A percentile compares a stretch with the other conserved stretches of the same genome.
Conservation (phyloP, 2,888 invertebrate genomes). For the Rotaria macrura region DNA sequence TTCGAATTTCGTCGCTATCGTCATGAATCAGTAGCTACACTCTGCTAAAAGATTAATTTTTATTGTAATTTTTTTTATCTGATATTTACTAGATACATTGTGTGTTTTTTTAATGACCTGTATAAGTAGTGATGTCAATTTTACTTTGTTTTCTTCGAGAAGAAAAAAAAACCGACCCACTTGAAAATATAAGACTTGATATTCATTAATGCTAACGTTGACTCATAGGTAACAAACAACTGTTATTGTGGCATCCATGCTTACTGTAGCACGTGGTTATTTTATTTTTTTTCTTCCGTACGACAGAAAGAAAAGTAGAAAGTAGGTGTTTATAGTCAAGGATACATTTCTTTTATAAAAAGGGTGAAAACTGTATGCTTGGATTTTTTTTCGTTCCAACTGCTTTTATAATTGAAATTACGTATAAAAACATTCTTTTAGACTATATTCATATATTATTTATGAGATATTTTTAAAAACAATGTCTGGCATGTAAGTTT, state of each 20-base stretch:
- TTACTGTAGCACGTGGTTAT: not conserved
- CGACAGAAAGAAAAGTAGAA: too few relatives aligned
- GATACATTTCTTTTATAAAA: too few relatives aligned
- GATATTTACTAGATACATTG: not conserved
- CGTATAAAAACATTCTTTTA: too few relatives aligned
- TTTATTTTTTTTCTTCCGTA: too few relatives aligned
- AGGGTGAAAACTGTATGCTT: too few relatives aligned
- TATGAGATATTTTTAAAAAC: not conserved
- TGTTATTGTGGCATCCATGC: too few relatives aligned
- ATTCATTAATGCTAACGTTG: too few relatives aligned
- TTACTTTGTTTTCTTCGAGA: not conserved
- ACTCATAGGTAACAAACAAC: not conserved
- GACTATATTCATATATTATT: too few relatives aligned
- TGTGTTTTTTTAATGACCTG: not conserved
- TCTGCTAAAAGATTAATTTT: not conserved
- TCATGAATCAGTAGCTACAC: not conserved
- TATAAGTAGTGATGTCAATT: not conserved
- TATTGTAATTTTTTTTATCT: not conserved
- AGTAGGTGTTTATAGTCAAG: too few relatives aligned
- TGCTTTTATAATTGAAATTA: too few relatives aligned
- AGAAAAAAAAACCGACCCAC: not conserved
- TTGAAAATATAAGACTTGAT: not conserved
- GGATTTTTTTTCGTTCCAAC: too few relatives aligned
- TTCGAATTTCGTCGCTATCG: slow-evolving; percentile 19
- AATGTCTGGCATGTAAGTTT: not conserved